These are phyloP conservation scores for Tyrannus savana DNA, from an alignment of 2,113 vertebrate genomes.

Conservation along the genomic window DNA sequence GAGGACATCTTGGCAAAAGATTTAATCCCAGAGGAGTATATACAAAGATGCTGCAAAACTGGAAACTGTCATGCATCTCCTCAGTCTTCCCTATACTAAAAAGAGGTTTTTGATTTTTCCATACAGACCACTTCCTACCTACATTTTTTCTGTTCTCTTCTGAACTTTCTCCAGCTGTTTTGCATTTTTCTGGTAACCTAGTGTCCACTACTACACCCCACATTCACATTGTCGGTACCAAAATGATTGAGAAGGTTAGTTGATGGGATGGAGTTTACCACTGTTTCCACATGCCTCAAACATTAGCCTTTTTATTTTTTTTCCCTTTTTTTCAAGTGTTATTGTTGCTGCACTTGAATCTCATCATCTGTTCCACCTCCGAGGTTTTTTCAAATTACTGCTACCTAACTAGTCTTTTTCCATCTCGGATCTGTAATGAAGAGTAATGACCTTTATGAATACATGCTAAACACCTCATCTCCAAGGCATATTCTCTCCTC, in stretches of 20 bases:
- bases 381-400: background rate
- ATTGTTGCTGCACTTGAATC: background rate
- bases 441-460: background rate
- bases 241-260: background rate
- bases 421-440: background rate
- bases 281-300: background rate
- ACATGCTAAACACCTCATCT: background rate
- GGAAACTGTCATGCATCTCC: background rate
- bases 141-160: background rate
- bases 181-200: background rate
- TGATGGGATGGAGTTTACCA: background rate
- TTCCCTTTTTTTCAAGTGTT: background rate
- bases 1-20: background rate
- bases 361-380: background rate
- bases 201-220: background rate
- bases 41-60: background rate
- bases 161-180: background rate
- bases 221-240: background rate
- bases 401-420: background rate
- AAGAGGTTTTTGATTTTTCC: background rate
- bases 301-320: background rate
- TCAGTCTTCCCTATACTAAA: background rate
- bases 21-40: background rate
- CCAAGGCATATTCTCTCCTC: background rate
- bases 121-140: background rate